Evolutionary conservation across 2,797 vertebrate genomes (phyloP), one percentile per base, ranked within the genome.

Genomic region (Coccyzus lansbergi): DNA sequence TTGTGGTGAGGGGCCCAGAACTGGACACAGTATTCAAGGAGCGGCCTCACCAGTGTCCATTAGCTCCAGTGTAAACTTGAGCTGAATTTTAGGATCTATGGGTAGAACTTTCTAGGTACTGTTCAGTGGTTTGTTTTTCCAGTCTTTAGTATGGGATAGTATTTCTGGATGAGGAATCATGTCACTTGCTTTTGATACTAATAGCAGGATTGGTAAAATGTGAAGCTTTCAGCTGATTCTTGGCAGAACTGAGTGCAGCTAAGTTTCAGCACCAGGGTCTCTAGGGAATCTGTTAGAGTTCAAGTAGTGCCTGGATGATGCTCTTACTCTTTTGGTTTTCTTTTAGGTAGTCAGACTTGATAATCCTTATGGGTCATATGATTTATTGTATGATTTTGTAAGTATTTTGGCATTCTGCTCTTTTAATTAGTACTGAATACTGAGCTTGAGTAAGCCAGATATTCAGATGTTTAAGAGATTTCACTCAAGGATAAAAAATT

Each of bases 221-320:
- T 42, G n/a, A n/a, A 1, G 22, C 11, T 6, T 72, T 64, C 16
- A 42, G 12, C 5, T 46, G 15, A 42, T n/a, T 25, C 5, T 38
- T 48, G 24, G 7, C 26, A 90, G 40, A 74, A 42, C 34, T 53
- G 7, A 64, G 7, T 68, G 21, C 8, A 22, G 2, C 52, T 49
- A 19, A 36, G 31, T 53, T 12, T 22, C 26, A 67, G 53, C 22
- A 76, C n/a, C 16, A 52, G 8, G 13, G n/a, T 63, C 17, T 7
- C 4, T 11, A 5, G 11, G 12, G 24, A 58, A 58, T 48, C 6
- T 82, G 31, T 15, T 8, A 48, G n/a, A 42, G 6, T 36, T 74
- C 3, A 49, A 56, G 22, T 0, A 56, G 25, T 0, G 0, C 9
- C 20, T 71, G 25, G 9, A 20, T 5, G 3, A 33, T 8, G 12